Conservation (phyloP, 2,888 invertebrate species). For the Calameuta pallipes region DNA sequence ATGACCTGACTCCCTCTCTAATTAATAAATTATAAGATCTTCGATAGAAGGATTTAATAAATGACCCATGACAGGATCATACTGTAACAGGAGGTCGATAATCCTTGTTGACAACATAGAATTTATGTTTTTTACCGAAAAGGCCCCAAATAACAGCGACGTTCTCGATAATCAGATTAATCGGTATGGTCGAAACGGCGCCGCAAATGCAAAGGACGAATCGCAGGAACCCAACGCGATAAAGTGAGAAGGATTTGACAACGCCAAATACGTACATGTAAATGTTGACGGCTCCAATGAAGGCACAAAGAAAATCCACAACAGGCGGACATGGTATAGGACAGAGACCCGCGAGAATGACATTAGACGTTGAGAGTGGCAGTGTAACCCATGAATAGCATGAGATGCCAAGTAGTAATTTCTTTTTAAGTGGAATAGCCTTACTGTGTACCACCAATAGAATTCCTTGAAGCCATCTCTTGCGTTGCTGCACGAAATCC, state of each 20-base stretch:
- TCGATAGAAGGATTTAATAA: neutral
- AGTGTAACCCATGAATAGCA: constrained; percentile 97
- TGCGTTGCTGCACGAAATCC: constrained; percentile 96
- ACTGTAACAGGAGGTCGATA: constrained; percentile 72
- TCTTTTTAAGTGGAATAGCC: constrained; percentile 81
- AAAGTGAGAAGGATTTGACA: constrained; percentile 93
- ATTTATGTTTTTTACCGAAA: constrained; percentile 94
- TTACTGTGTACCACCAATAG: constrained; percentile 89
- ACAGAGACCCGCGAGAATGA: constrained; percentile 84
- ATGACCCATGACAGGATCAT: constrained; percentile 5
- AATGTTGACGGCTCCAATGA: constrained; percentile 92
- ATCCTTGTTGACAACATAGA: constrained; percentile 97
- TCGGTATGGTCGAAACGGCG: constrained; percentile 90
- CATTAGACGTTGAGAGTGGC: constrained; percentile 91
- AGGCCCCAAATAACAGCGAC: constrained; percentile 95
- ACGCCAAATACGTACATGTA: constrained; percentile 99
- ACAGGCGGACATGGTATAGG: constrained; percentile 88
- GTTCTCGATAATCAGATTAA: constrained; percentile 95
- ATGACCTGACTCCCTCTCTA: neutral
- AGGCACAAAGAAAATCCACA: constrained; percentile 89
- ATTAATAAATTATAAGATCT: neutral
- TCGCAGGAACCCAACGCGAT: constrained; percentile 84
- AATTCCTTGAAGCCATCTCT: constrained; percentile 95
- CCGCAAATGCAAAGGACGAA: constrained; percentile 86
- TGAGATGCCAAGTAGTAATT: constrained; percentile 85